phyloP scores from a whole-genome alignment of 2,113 vertebrate species.

The Otis tarda region DNA sequence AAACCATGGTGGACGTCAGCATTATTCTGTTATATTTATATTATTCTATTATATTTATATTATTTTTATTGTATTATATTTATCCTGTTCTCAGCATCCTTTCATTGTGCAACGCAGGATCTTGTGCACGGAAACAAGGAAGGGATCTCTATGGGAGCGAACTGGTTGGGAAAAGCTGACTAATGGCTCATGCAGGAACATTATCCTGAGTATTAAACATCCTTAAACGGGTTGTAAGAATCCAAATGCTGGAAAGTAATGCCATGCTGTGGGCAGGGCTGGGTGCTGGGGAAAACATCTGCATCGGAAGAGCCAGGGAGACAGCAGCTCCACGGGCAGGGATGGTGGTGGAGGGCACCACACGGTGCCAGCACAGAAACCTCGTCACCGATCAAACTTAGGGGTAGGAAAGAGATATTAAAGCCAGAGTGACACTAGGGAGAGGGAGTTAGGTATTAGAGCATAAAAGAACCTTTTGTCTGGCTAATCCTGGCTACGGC shows the following conservation, averaged over 20 bases:
- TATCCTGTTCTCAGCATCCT: background rate
- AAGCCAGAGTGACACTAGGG: background rate
- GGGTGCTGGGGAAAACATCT: background rate
- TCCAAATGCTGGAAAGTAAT: background rate
- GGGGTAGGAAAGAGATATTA: background rate
- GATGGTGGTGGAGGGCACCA: background rate
- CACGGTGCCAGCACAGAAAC: background rate
- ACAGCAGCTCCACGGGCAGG: background rate
- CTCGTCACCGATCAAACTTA: background rate
- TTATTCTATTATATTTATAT: background rate
- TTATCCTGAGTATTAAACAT: background rate
- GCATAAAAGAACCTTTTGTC: background rate
- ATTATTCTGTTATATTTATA: background rate
- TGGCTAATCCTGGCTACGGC: background rate
- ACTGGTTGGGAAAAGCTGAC: background rate
- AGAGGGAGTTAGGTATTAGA: background rate
- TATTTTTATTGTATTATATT: background rate
- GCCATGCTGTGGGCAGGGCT: background rate
- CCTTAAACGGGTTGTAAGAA: background rate
- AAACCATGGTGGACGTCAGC: background rate
- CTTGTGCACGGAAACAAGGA: background rate
- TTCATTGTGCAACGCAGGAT: background rate
- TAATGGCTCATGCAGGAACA: background rate
- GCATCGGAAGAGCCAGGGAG: rapidly evolving
- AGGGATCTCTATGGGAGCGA: background rate